Percentiles rank a stretch among this genome's conserved stretches.
Evolutionary conservation across 2,797 vertebrate genomes (phyloP).

Genomic region (Apodemus agrarius): DNA sequence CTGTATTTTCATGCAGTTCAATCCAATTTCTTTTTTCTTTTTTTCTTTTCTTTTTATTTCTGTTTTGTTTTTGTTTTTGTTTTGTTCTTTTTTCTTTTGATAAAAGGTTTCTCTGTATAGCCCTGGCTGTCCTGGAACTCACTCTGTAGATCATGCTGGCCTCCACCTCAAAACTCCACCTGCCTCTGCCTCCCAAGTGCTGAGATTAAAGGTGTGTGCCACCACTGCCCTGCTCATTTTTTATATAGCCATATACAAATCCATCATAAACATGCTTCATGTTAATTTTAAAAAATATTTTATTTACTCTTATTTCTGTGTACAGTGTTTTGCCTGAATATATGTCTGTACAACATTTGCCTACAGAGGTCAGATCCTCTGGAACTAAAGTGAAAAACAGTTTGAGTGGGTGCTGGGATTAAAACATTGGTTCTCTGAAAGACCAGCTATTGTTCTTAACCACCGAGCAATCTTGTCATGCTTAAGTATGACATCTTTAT

Average conservation of each 20-base stretch:
- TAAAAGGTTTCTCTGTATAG: no score
- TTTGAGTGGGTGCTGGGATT: background rate
- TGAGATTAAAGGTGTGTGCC: no score
- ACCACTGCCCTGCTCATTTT: background rate
- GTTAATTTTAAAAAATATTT: background rate
- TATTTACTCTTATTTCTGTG: background rate
- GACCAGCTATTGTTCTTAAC: background rate
- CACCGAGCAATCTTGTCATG: background rate
- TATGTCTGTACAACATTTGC: background rate
- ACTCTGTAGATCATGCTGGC: no score
- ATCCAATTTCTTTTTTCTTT: no score
- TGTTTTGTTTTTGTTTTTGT: no score
- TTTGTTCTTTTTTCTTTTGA: no score
- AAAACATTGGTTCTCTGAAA: background rate
- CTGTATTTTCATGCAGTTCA: no score
- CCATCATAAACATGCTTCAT: background rate
- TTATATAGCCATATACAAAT: background rate
- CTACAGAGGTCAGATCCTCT: background rate
- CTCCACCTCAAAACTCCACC: no score
- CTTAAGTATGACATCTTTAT: background rate
- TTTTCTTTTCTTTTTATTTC: no score
- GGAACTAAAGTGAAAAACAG: background rate
- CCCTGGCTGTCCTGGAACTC: no score
- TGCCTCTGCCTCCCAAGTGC: no score
- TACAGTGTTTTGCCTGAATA: background rate